Percentiles rank a stretch among this genome's conserved stretches.
Evolutionary conservation across 2,113 vertebrate species (phyloP).

Genomic region (Anolis sagrei): DNA sequence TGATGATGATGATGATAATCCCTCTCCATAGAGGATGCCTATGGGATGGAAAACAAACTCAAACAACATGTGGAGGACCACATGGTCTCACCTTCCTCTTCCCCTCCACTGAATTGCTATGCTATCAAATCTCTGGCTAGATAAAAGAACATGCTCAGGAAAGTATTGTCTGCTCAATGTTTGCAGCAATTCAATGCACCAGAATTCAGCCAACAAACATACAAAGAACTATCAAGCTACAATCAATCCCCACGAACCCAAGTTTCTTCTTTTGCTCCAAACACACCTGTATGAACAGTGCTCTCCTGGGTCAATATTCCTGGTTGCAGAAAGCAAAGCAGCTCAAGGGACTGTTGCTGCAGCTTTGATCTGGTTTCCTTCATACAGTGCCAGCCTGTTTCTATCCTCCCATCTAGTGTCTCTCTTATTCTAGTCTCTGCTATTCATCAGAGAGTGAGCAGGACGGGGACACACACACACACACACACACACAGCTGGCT

Average conservation of each 20-base stretch:
- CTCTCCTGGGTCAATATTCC: no score
- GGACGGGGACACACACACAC: neutral
- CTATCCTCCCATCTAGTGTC: neutral
- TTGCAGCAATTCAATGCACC: neutral
- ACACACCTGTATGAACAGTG: neutral
- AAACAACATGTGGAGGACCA: neutral
- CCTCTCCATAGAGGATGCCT: neutral
- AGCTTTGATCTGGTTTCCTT: neutral
- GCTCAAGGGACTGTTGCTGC: neutral
- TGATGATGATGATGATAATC: neutral
- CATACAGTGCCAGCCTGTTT: no score
- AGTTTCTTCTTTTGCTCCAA: neutral
- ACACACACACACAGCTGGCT: neutral
- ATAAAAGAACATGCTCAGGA: neutral
- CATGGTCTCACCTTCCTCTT: neutral
- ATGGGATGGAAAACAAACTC: neutral
- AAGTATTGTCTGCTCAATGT: no score
- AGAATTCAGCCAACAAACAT: neutral
- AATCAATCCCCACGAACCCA: neutral
- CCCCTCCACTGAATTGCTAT: no score
- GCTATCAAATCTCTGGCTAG: neutral
- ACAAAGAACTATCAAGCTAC: neutral
- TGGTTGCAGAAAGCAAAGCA: no score
- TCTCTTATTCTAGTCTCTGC: neutral
- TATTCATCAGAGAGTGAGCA: conserved; percentile 4